Evolutionary conservation across 2,888 invertebrate genomes (phyloP), one percentile per base, ranked within the genome.

Genomic region (Vesta saturnalis): DNA sequence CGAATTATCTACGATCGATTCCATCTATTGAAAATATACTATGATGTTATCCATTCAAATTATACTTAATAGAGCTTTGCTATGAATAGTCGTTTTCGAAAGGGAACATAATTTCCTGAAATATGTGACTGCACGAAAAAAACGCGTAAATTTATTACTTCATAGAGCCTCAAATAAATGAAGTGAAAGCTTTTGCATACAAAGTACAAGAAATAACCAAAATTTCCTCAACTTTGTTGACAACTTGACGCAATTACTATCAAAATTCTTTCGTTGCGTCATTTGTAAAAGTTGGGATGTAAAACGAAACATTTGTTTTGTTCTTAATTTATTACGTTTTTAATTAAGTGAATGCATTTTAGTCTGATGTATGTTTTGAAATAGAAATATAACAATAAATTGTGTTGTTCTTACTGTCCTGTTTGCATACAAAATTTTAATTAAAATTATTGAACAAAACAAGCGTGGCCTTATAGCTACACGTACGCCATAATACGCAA

Each of bases 81-180:
- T 60, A 35, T 49, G 23, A 15, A 10, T 46, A 59, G 18, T 60
- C 49, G 60, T 60, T 49, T 30, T 15, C 52, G 22, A 18, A 35
- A 60, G 23, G 60, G 49, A 52, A 35, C 49, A 60, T 60, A n/a
- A 30, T 23, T 60, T 60, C 60, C 60, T 60, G 60, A 52, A 47
- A 35, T 15, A 23, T 30, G 52, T 23, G 15, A 18, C 19, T 18
- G 49, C 18, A 23, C n/a, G n/a, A 30, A 52, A 60, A n/a, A 52
- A 52, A 49, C 8, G 52, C 16, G n/a, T 30, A 18, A 52, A 60
- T 52, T 52, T 60, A 60, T 60, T 35, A 14, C 60, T n/a, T 18
- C 19, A 47, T 52, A 52, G 16, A 49, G 6, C 60, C 52, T 22
- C 52, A 49, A 60, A 12, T 60, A 60, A 30, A 60, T 30, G 52